Conservation (phyloP, 2,888 invertebrate species). For the Ormyrus labotus region DNA sequence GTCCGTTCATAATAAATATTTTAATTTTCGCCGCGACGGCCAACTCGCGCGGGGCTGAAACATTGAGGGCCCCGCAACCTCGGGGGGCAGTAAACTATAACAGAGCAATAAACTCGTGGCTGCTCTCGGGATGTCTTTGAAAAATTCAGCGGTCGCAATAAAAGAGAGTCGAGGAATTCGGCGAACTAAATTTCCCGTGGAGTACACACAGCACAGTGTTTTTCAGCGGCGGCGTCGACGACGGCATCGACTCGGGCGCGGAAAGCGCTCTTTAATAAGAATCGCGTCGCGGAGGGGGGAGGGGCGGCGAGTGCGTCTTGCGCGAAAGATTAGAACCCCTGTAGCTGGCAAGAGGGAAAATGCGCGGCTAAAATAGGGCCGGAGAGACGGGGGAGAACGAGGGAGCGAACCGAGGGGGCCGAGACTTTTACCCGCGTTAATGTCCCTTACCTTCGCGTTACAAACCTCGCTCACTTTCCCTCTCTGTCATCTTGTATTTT, state of each 20-base stretch:
- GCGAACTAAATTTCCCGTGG: no score
- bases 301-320: slow-evolving; percentile 19
- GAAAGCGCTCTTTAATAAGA: slow-evolving; percentile 55
- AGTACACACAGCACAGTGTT: neutral
- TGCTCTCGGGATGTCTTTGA: no score
- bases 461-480: slow-evolving; percentile 39
- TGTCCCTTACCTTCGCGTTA: slow-evolving; percentile 53
- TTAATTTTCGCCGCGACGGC: no score
- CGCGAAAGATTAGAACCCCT: slow-evolving; percentile 49
- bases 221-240: neutral
- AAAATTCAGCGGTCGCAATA: no score
- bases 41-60: no score
- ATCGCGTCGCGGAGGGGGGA: slow-evolving; percentile 15
- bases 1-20: no score
- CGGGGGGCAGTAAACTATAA: no score
- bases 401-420: neutral
- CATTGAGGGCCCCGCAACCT: no score
- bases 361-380: slow-evolving; percentile 28
- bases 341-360: slow-evolving; percentile 43
- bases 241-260: slow-evolving; percentile 32
- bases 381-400: neutral
- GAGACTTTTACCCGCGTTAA: slow-evolving; percentile 55
- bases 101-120: no score
- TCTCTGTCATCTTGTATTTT: slow-evolving; percentile 3
- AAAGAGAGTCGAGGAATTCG: neutral